Evolutionary conservation across 2,888 invertebrate genomes (phyloP), one percentile per base, ranked within the genome.

Genomic region (Andricus quercusramuli): DNA sequence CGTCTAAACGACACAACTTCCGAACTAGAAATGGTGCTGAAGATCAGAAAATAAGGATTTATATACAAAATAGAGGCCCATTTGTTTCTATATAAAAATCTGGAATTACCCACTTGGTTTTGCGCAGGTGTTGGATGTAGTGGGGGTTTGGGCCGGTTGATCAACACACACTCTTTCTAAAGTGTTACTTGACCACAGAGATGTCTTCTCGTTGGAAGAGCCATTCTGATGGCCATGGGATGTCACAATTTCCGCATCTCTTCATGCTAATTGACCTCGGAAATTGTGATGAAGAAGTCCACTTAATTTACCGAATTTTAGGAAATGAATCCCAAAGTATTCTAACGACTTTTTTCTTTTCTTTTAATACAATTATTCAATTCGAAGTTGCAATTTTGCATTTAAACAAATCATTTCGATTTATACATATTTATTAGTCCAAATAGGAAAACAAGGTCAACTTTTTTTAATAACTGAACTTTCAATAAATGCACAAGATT

Each of bases 61-160:
- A 74, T 74, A 74, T 74, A 74, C 70, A 74, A n/a, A 74, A 22
- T 22, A 44, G 44, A 22, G 29, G 51, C 4, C 47, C 68, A 70
- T 47, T 47, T 51, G 8, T 66, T 70, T 70, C 47, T 29, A 29
- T 15, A 29, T 56, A 2, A n/a, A 56, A 74, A 29, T n/a, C 66
- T 41, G 66, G 66, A 66, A 66, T 41, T 41, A 37, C 41, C 66
- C 32, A 20, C 11, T 37, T n/a, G 32, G 51, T 74, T 74, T 74
- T 74, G 70, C 56, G 70, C 70, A 74, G 51, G 32, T 51, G 70
- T 25, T n/a, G 29, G 20, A 20, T 20, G 32, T 32, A 51, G 70
- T 74, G 70, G 70, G 70, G 51, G 56, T 74, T 74, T 56, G 70
- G 56, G 70, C 20, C 51, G 47, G 51, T 74, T 56, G 51, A 74